Conservation (phyloP, 2,113 vertebrate genomes). For the Ceuthmochares aereus region DNA sequence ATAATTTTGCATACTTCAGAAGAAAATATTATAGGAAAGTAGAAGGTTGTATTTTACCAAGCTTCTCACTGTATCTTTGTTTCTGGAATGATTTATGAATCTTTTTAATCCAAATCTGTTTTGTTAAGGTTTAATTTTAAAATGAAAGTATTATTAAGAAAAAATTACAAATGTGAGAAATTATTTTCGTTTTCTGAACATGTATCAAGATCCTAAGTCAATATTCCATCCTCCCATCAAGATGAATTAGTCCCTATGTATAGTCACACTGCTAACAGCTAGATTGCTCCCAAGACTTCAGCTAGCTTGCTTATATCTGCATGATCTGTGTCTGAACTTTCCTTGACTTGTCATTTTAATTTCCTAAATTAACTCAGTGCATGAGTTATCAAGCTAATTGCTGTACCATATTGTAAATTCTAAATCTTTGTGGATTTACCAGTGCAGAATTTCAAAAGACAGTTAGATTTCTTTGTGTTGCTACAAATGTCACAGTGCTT, state of each 20-base stretch:
- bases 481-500: not conserved
- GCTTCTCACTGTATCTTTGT: not conserved
- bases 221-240: not conserved
- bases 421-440: not conserved
- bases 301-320: not conserved
- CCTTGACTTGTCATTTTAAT: not conserved
- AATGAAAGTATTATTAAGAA: not conserved
- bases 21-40: not conserved
- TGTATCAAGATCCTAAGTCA: not conserved
- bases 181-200: not conserved
- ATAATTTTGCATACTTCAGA: not conserved
- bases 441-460: not conserved
- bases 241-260: not conserved
- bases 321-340: not conserved
- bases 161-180: not conserved
- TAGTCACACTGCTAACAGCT: not conserved
- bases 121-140: not conserved
- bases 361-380: not conserved
- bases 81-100: not conserved
- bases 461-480: not conserved
- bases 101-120: not conserved
- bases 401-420: not conserved
- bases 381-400: not conserved
- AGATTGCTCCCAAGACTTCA: not conserved
- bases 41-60: not conserved